Evolutionary conservation across 2,888 invertebrate species (phyloP), one percentile per base, ranked within the genome.

Genomic region (Drosophila prostipennis): DNA sequence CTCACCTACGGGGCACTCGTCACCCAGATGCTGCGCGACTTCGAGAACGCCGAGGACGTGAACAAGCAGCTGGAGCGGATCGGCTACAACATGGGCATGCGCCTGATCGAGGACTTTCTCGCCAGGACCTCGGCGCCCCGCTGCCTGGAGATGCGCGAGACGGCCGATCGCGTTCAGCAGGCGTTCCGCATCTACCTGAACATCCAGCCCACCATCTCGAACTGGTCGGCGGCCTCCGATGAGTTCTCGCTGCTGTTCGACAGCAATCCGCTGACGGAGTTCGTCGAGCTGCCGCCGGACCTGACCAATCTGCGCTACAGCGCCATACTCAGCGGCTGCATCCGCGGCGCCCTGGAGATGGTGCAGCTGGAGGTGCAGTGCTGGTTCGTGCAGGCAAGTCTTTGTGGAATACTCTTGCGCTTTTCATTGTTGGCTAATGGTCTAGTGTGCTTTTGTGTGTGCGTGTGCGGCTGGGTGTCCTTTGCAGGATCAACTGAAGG

Each of bases 1-100:
- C 94, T 99, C 52, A 99, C 99, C 0, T 99, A 99, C 92, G 99
- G 99, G 43, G 97, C 99, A 3, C 93, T 99, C 71, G 99, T 99
- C 0, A 96, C 98, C 3, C 99, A 99, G 93, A 95, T 99, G 93
- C 93, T 99, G 19, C 97, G 98, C 91, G 99, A 99, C 91, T 96
- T 96, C 85, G 99, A 99, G 91, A 98, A 97, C 92, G 95, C 97
- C 6, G 99, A 99, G 40, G 99, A 99, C 93, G 99, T 99, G 0
- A 99, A 99, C 91, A 98, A 98, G 89, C 99, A 99, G 89, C 92
- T 99, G 68, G 98, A 98, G 89, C 93, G 97, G 89, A 96, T 98
- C 92, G 99, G 99, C 5, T 99, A 99, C 91, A 99, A 99, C 90
- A 99, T 99, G 95, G 99, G 99, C 11, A 96, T 99, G 56, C 94